Evolutionary conservation across 2,113 vertebrate genomes (phyloP).

Genomic region (Electrona antarctica): DNA sequence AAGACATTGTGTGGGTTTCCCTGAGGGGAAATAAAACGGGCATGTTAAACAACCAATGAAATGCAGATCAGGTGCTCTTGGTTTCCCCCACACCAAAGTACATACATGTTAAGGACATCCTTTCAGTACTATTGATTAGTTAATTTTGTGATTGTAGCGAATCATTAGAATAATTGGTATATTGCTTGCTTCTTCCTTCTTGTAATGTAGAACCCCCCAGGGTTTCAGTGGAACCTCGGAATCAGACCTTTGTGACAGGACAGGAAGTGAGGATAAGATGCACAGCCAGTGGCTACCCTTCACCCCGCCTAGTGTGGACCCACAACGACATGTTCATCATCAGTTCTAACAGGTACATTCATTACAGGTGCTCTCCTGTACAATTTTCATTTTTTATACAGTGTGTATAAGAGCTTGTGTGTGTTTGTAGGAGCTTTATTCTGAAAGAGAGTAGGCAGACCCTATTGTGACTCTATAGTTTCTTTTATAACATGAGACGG

Average conservation of each 20-base stretch:
- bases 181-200: not conserved
- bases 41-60: too few relatives aligned
- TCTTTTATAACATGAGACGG: not conserved
- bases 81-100: too few relatives aligned
- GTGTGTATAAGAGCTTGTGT: not conserved
- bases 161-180: conserved; percentile 1
- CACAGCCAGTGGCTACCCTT: conserved; percentile 86
- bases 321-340: conserved; percentile 89
- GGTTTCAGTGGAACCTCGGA: conserved; percentile 85
- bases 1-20: too few relatives aligned
- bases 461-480: too few relatives aligned
- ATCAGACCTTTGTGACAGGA: conserved; percentile 87
- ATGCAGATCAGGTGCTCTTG: too few relatives aligned
- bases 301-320: conserved; percentile 88
- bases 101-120: too few relatives aligned
- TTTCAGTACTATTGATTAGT: not conserved
- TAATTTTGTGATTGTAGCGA: not conserved
- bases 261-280: conserved; percentile 90
- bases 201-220: conserved; percentile 81
- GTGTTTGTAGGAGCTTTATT: too few relatives aligned
- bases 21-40: too few relatives aligned
- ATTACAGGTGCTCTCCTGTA: not conserved
- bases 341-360: conserved; percentile 85
- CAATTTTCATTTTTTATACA: not conserved
- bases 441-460: too few relatives aligned